phyloP scores from a whole-genome alignment of 2,888 invertebrate species.

The Malacosoma neustria region DNA sequence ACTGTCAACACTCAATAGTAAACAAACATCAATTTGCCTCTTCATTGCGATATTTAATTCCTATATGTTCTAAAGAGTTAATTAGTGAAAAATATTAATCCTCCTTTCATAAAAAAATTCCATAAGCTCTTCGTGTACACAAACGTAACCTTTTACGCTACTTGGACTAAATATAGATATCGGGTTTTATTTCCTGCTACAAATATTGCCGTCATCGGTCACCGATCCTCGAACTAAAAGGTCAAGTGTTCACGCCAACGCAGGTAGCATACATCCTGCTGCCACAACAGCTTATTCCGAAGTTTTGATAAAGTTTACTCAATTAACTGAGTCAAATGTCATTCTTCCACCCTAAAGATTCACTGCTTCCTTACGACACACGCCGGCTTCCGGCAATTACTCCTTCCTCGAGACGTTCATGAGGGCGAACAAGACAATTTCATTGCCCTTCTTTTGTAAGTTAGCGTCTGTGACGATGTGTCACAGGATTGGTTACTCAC shows the following conservation, averaged over 20 bases:
- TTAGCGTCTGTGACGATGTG: slow-evolving; percentile 58
- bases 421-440: slow-evolving; percentile 40
- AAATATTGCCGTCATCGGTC: background rate
- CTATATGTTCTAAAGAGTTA: no score
- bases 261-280: slow-evolving; percentile 52
- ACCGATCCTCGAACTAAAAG: slow-evolving; percentile 2
- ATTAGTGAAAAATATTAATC: no score
- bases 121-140: no score
- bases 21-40: no score
- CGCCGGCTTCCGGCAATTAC: slow-evolving; percentile 66
- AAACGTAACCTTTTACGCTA: no score
- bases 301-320: slow-evolving; percentile 61
- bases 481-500: slow-evolving; percentile 42
- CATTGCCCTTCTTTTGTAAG: slow-evolving; percentile 52
- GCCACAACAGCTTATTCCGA: slow-evolving; percentile 44
- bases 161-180: background rate
- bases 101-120: no score
- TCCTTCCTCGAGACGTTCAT: slow-evolving; percentile 52
- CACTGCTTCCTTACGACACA: slow-evolving; percentile 52
- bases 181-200: background rate
- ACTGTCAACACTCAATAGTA: no score
- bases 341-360: slow-evolving; percentile 53
- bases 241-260: slow-evolving; percentile 10
- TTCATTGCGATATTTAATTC: no score
- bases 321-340: slow-evolving; percentile 70